A percentile compares a stretch with the other conserved stretches of the same genome.
phyloP scores from a whole-genome alignment of 2,797 vertebrate species.

The Emydoidea blandingii region DNA sequence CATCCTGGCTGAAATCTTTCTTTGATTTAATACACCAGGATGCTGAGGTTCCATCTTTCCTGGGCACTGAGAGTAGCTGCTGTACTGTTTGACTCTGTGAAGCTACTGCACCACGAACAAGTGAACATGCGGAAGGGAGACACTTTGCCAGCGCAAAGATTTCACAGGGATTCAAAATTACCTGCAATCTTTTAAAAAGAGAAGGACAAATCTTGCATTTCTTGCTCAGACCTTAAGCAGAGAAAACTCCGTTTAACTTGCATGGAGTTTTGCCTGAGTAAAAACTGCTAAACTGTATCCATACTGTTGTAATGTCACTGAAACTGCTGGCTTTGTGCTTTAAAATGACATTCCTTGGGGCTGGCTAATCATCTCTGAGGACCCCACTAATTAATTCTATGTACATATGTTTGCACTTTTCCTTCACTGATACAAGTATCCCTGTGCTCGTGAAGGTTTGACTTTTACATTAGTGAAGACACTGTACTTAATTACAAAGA shows the following conservation, averaged over 20 bases:
- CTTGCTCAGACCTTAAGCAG: not conserved
- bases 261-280: rapidly evolving
- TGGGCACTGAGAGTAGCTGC: not conserved
- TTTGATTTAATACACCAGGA: not conserved
- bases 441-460: not conserved
- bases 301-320: not conserved
- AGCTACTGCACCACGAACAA: conserved; percentile 17
- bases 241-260: not conserved
- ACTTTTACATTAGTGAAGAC: not conserved
- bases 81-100: not conserved
- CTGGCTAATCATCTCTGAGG: conserved; percentile 18
- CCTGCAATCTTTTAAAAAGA: not conserved
- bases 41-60: not conserved
- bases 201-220: not conserved
- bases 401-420: not conserved
- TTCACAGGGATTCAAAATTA: not conserved
- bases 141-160: conserved; percentile 4
- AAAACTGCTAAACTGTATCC: not conserved
- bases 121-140: not conserved
- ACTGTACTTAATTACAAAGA: not conserved
- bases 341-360: not conserved
- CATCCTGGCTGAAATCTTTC: conserved; percentile 34
- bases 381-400: conserved; percentile 1
- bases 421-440: not conserved
- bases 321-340: conserved; percentile 15